Evolutionary conservation across 2,113 vertebrate genomes (phyloP), one percentile per base, ranked within the genome.

Genomic region (Pseudopipra pipra): DNA sequence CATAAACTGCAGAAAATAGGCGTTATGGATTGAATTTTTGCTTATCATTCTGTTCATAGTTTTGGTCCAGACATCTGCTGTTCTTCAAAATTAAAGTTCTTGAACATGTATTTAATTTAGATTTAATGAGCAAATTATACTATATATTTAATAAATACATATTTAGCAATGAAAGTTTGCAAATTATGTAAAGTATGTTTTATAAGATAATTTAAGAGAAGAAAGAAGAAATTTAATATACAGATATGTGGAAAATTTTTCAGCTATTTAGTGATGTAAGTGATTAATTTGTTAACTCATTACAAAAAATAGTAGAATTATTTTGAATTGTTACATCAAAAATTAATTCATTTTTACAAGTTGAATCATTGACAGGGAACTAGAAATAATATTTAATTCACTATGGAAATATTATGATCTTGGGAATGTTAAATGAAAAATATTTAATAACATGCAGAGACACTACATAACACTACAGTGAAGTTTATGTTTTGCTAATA

Each of bases 51-150:
- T 51, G 72, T 87, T 54, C 6, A 43, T 61, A 83, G 18, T 88
- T 90, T 92, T 44, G n/a, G 15, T 92, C 22, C 27, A 75, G 33
- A 12, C 20, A 52, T 89, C 33, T 93, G 18, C 14, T 14, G 5
- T 62, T 96, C 31, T 85, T 81, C 87, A 95, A 90, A 95, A 77
- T 55, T 71, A 54, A 90, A 85, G 18, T 63, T 88, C 33, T 88
- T 91, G 66, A 95, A 79, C 11, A 55, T 44, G 30, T 46, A 71
- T 58, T 52, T 90, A 71, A 72, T 93, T 89, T 71, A 86, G 23
- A 62, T 89, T 84, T 89, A 85, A 85, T 85, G 33, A 81, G 41
- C 67, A 95, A 87, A 72, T 76, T 72, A 33, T 74, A 14, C 35
- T 91, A 16, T 44, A 44, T 78, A 28, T 85, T 86, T 52, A 90